Evolutionary conservation across 2,797 vertebrate species (phyloP).

Genomic region (Salmo trutta): DNA sequence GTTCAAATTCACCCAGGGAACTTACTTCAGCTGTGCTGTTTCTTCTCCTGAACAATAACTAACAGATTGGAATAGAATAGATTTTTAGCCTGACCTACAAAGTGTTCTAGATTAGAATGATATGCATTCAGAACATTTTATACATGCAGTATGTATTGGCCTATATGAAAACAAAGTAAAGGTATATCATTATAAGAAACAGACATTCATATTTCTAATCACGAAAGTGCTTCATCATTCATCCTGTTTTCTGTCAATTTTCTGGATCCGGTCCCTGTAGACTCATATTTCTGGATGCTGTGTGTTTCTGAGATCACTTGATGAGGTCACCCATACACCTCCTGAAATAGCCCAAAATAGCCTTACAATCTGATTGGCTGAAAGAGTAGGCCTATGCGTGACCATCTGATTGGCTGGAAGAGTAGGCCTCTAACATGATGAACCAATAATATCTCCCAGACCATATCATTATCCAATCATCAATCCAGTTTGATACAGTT

Average conservation of each 20-base stretch:
- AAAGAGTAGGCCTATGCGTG: neutral
- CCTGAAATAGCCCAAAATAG: conserved; percentile 22
- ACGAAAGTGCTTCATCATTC: conserved; percentile 10
- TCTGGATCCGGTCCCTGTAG: conserved; percentile 3
- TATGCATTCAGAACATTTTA: neutral
- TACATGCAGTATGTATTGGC: neutral
- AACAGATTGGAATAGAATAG: neutral
- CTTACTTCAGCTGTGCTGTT: conserved; percentile 38
- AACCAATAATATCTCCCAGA: conserved; percentile 4
- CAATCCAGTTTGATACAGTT: neutral
- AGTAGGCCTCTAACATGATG: no score
- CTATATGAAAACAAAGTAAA: neutral
- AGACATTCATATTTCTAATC: conserved; percentile 6
- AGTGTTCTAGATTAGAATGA: neutral
- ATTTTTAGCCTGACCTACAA: neutral
- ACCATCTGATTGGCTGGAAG: neutral
- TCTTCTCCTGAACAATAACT: conserved; percentile 43
- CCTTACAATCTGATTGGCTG: neutral
- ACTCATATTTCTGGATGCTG: conserved; percentile 1
- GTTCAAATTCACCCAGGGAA: conserved; percentile 47
- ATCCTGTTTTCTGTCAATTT: conserved; percentile 17
- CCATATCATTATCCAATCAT: neutral
- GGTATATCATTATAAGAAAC: neutral
- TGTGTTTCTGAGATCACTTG: conserved; percentile 10
- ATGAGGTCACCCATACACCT: conserved; percentile 27